These are phyloP conservation scores for silkworm (Bombyx mori) DNA, from an alignment of 1,140 invertebrate genomes.

Conservation along the genomic window ASM3026992v2 NC_085120.1:2412501-2413000, in stretches of 20 bases:
- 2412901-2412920: constrained; percentile 1
- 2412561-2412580: background rate
- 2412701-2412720: constrained; percentile 4
- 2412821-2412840: background rate
- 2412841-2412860: constrained; percentile 9
- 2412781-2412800: too few relatives aligned
- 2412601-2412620: constrained; percentile 1
- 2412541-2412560: too few relatives aligned
- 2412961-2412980: constrained; percentile 7
- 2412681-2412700: constrained; percentile 1
- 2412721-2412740: too few relatives aligned
- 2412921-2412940: background rate
- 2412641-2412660: constrained; percentile 4
- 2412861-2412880: constrained; percentile 9
- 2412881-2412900: constrained; percentile 2
- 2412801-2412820: too few relatives aligned
- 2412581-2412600: constrained; percentile 1
- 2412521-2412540: background rate
- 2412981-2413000: constrained; percentile 4
- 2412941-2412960: constrained; percentile 8
- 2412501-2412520: too few relatives aligned
- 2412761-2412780: too few relatives aligned
- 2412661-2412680: constrained; percentile 1
- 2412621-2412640: constrained; percentile 2
- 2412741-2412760: too few relatives aligned